Evolutionary conservation across 2,888 invertebrate genomes (phyloP), one percentile per base, ranked within the genome.

Genomic region (Chrysomela aeneicollis): DNA sequence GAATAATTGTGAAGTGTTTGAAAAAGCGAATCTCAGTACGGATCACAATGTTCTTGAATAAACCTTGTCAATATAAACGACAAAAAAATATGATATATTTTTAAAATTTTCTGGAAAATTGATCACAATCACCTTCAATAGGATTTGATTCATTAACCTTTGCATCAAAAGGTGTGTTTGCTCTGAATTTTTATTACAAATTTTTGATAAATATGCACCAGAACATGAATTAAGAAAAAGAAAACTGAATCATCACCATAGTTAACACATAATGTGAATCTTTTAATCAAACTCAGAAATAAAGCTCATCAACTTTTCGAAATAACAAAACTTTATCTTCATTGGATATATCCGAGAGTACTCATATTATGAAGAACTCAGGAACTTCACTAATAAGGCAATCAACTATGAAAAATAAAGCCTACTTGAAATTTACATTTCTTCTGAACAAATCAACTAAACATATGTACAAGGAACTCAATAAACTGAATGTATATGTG

Each of bases 321-420:
- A 51, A 59, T 21, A 21, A 59, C 50, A 37, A 59, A 59, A 59
- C 30, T 35, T 19, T 8, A 15, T 0, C 37, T 21, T 17, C 59
- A 59, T 22, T 37, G 59, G 51, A 15, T 49, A n/a, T n/a, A n/a
- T n/a, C n/a, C n/a, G n/a, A n/a, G n/a, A n/a, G n/a, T n/a, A n/a
- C n/a, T n/a, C n/a, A 12, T 58, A 58, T 17, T 47, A 58, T 17
- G 49, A 58, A 19, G 58, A 58, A 17, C 49, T 58, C 10, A 42
- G 49, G 22, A 59, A 59, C 46, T 57, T 35, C 32, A 35, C 32
- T 10, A 35, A 35, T 35, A 35, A 35, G 32, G 32, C 32, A 35
- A 35, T 35, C 32, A 35, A 6, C 32, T 9, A 35, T 35, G 32
- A 35, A 35, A 35, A 35, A n/a, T n/a, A 35, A 35, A 35, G 32